Evolutionary conservation across 2,113 vertebrate species (phyloP).

Genomic region (Cardinalis cardinalis): DNA sequence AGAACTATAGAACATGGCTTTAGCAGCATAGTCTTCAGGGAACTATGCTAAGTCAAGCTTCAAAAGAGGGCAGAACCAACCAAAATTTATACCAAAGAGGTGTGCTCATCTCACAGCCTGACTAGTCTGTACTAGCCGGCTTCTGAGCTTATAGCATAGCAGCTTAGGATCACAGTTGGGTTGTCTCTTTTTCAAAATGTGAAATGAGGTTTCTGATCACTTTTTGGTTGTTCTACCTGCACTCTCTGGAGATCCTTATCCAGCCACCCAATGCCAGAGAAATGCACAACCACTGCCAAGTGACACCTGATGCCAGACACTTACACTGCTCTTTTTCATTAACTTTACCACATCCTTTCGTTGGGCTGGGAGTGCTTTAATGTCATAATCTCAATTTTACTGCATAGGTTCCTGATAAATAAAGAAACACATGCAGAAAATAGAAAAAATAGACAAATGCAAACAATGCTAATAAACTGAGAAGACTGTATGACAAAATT

Average conservation of each 20-base stretch:
- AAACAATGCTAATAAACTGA: not conserved
- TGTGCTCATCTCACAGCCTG: not conserved
- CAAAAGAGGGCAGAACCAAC: not conserved
- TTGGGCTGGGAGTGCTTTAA: not conserved
- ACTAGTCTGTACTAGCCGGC: not conserved
- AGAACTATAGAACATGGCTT: not conserved
- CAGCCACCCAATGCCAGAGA: fast-evolving
- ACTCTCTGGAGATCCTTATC: not conserved
- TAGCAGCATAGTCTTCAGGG: not conserved
- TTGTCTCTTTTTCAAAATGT: not conserved
- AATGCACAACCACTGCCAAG: not conserved
- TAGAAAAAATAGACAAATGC: not conserved
- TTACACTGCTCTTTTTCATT: not conserved
- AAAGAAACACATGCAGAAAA: not conserved
- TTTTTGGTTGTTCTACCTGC: not conserved
- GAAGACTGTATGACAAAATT: not conserved
- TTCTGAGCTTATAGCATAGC: not conserved
- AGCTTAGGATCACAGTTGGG: not conserved
- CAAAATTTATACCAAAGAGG: not conserved
- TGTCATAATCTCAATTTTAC: not conserved
- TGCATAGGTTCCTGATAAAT: not conserved
- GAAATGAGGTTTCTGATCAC: not conserved
- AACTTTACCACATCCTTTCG: not conserved
- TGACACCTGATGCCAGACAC: not conserved
- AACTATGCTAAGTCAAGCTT: not conserved